Evolutionary conservation across 2,797 vertebrate genomes (phyloP).

Genomic region (Naso thynnoides): DNA sequence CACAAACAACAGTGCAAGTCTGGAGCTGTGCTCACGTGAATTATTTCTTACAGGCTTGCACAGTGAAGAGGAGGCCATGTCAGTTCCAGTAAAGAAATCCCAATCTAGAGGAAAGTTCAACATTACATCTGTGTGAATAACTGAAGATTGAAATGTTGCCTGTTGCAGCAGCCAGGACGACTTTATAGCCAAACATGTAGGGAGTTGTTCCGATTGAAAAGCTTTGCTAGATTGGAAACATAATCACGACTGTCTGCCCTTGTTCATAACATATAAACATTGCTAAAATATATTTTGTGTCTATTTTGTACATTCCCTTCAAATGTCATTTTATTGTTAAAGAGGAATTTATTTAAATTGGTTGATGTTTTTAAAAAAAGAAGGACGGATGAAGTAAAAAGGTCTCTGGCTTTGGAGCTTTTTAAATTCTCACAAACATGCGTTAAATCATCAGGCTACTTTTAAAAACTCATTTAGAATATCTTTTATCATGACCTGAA

Average conservation of each 20-base stretch:
- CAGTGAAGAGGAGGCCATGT: conserved; percentile 4
- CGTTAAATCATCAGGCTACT: not conserved
- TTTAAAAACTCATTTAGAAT: conserved; percentile 17
- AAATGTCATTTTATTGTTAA: not conserved
- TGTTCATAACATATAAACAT: not conserved
- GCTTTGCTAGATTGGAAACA: conserved; percentile 5
- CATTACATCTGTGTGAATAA: conserved; percentile 13
- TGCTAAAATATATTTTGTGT: not conserved
- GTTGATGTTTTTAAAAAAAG: not conserved
- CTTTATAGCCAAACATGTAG: not conserved
- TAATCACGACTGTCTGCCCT: not conserved
- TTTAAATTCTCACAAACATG: not conserved
- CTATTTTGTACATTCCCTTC: not conserved
- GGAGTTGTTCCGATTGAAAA: not conserved
- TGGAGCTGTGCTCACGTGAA: conserved; percentile 33
- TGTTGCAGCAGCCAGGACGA: not conserved
- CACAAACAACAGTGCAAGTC: conserved; percentile 63
- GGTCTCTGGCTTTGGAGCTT: not conserved
- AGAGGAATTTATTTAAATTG: not conserved
- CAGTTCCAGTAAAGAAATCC: conserved; percentile 2
- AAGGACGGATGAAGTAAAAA: not conserved
- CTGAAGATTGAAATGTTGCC: conserved; percentile 10
- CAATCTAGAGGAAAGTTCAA: conserved; percentile 19
- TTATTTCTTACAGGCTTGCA: conserved; percentile 10
- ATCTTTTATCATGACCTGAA: not conserved